Conservation (phyloP, 53 echinoderm and acorn worm species). For the Crossaster papposus region DNA sequence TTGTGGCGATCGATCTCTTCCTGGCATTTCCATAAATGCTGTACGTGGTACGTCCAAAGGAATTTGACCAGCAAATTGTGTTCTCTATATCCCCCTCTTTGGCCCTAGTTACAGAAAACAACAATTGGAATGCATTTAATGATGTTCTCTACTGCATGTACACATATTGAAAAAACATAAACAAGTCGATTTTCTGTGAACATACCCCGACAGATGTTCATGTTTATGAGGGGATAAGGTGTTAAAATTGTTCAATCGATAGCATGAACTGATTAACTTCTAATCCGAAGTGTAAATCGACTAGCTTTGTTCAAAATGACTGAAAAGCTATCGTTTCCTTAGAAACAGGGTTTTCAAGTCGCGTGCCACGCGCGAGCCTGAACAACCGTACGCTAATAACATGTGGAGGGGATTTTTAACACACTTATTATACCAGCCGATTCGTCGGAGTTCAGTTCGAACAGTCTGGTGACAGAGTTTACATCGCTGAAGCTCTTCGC, state of each 20-base stretch:
- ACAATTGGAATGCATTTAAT: neutral
- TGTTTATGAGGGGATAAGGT: constrained; percentile 33
- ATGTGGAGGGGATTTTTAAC: constrained; percentile 52
- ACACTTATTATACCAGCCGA: constrained; percentile 39
- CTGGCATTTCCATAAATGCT: neutral
- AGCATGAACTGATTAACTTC: constrained; percentile 48
- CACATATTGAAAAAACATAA: neutral
- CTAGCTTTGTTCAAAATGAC: constrained; percentile 31
- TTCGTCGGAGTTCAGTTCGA: constrained; percentile 30
- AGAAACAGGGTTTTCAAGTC: constrained; percentile 39
- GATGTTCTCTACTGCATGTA: neutral
- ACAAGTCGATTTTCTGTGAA: neutral
- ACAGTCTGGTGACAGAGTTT: constrained; percentile 7
- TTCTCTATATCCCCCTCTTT: neutral
- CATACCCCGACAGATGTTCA: constrained; percentile 31
- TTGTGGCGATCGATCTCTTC: constrained; percentile 30
- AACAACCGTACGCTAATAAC: constrained; percentile 68
- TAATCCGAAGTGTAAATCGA: constrained; percentile 50
- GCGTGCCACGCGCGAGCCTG: constrained; percentile 62
- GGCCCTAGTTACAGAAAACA: neutral
- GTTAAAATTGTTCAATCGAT: constrained; percentile 47
- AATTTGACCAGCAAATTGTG: constrained; percentile 40
- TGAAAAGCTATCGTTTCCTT: constrained; percentile 26
- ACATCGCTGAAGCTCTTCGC: constrained; percentile 9
- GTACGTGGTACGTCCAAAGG: constrained; percentile 42